Conservation (phyloP, 2,113 vertebrate genomes). For the Hiodon alosoides region DNA sequence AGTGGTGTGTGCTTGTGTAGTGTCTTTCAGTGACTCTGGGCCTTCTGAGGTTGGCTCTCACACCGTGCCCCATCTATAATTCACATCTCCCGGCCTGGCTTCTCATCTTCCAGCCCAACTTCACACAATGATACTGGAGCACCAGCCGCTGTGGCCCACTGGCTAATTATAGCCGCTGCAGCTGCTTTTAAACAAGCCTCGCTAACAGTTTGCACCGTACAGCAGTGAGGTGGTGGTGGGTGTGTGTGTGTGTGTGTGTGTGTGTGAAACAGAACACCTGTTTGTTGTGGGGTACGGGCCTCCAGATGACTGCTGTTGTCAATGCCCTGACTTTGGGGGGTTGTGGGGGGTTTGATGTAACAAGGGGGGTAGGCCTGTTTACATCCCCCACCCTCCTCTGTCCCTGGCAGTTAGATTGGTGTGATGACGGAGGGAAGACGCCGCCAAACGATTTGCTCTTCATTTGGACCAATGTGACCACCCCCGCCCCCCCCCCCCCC, state of each 20-base stretch:
- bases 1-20: slow-evolving; percentile 7
- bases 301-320: slow-evolving; percentile 85
- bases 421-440: no score
- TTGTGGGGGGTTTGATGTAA: slow-evolving; percentile 25
- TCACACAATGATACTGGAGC: slow-evolving; percentile 33
- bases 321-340: slow-evolving; percentile 74
- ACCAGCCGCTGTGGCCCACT: slow-evolving; percentile 56
- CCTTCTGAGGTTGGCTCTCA: no score
- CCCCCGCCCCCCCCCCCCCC: no score
- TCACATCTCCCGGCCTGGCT: slow-evolving; percentile 23
- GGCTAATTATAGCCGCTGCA: slow-evolving; percentile 81
- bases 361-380: no score
- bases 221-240: slow-evolving; percentile 57
- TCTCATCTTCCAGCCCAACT: slow-evolving; percentile 37
- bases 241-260: slow-evolving; percentile 77
- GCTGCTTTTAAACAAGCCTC: slow-evolving; percentile 76
- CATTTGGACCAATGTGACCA: no score
- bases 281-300: slow-evolving; percentile 82
- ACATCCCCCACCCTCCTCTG: no score
- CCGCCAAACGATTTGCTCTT: no score
- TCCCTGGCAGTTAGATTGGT: no score
- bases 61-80: slow-evolving; percentile 29
- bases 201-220: slow-evolving; percentile 68
- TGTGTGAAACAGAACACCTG: slow-evolving; percentile 87
- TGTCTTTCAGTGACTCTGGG: no score